Percentiles rank a stretch among this genome's conserved stretches.
phyloP scores from a whole-genome alignment of 2,797 vertebrate genomes.

The Phrynocephalus guinanensis region DNA sequence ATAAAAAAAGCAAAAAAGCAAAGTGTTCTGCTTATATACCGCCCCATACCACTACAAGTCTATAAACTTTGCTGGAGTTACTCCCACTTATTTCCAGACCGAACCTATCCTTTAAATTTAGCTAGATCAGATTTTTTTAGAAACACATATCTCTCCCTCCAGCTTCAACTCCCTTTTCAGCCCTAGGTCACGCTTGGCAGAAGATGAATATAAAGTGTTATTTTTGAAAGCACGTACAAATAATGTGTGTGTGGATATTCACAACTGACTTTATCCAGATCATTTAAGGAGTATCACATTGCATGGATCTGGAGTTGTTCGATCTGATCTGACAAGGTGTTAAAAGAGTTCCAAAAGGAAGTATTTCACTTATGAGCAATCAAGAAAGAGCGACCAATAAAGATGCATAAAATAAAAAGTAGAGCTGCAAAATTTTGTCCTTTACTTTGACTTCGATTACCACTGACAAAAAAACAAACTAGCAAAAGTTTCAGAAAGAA shows the following conservation, averaged over 20 bases:
- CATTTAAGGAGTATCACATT: slow-evolving; percentile 22
- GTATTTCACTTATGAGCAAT: neutral
- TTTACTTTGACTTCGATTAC: neutral
- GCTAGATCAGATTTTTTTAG: neutral
- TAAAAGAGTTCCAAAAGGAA: neutral
- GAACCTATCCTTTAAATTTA: neutral
- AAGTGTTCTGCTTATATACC: too few species aligned
- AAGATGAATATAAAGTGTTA: slow-evolving; percentile 19
- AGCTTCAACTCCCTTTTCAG: neutral
- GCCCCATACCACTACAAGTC: too few species aligned
- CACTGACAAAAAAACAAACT: neutral
- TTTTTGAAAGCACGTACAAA: slow-evolving; percentile 21
- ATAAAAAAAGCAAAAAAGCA: too few species aligned
- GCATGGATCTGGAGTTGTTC: slow-evolving; percentile 17
- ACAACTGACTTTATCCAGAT: slow-evolving; percentile 33
- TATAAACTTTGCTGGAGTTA: slow-evolving; percentile 39
- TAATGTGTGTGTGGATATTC: slow-evolving; percentile 12
- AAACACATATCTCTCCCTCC: neutral
- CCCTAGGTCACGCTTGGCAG: neutral
- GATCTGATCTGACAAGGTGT: slow-evolving; percentile 7
- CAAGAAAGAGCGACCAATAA: neutral
- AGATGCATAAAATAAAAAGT: neutral
- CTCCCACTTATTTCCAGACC: slow-evolving; percentile 8
- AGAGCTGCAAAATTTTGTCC: slow-evolving; percentile 15
- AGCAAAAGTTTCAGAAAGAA: slow-evolving; percentile 6